Conservation (phyloP, 2,113 vertebrate species). For the Neotoma lepida region DNA sequence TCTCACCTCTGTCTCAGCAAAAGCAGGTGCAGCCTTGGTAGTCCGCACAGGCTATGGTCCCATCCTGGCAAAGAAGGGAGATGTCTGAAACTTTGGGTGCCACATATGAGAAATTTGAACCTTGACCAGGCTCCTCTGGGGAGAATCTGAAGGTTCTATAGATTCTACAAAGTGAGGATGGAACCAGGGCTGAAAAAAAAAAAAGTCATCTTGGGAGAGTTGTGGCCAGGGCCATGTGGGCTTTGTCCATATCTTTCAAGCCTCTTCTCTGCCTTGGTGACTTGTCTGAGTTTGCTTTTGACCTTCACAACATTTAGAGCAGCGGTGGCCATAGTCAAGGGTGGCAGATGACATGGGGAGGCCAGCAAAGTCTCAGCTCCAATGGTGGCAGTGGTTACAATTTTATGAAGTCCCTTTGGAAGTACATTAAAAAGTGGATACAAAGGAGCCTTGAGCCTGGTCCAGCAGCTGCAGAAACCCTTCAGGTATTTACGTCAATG, state of each 20-base stretch:
- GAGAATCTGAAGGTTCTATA: not conserved
- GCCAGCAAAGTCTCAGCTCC: conserved; percentile 6
- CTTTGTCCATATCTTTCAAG: conserved; percentile 14
- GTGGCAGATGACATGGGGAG: not conserved
- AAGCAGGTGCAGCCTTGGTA: not conserved
- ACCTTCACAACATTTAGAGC: conserved; percentile 10
- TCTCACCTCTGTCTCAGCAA: not conserved
- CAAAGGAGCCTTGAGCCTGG: conserved; percentile 50
- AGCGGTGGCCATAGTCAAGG: not conserved
- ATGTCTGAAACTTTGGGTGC: not conserved
- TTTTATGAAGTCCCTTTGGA: conserved; percentile 71
- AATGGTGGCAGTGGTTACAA: not conserved
- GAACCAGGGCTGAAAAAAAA: not conserved
- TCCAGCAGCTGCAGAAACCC: conserved; percentile 65
- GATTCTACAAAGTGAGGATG: not conserved
- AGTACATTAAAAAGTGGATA: conserved; percentile 69
- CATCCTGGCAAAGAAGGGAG: not conserved
- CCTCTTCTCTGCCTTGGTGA: conserved; percentile 11
- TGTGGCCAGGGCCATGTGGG: not conserved
- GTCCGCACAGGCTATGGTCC: not conserved
- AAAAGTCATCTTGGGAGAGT: conserved; percentile 7
- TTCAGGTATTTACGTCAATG: conserved; percentile 73
- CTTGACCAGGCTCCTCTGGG: not conserved
- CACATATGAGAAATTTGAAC: not conserved
- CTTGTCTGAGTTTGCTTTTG: conserved; percentile 48